Evolutionary conservation across 2,113 vertebrate genomes (phyloP).

Genomic region (Sitta europaea): DNA sequence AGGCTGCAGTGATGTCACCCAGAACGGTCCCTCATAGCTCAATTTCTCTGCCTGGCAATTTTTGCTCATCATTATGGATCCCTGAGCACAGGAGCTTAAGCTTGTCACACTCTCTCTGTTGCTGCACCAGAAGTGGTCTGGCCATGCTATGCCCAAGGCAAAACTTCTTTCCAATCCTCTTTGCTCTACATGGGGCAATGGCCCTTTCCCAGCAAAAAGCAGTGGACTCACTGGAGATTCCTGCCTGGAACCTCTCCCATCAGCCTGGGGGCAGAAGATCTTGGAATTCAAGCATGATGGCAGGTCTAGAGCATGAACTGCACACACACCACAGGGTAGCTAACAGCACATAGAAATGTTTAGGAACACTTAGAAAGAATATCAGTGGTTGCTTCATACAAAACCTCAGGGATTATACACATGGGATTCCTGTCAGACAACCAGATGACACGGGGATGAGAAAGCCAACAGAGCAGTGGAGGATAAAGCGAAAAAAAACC

Average conservation of each 20-base stretch:
- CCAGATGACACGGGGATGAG: not conserved
- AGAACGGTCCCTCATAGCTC: not conserved
- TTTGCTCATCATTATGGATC: not conserved
- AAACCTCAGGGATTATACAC: not conserved
- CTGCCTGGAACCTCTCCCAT: not conserved
- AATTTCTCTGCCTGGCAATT: not conserved
- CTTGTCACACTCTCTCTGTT: not conserved
- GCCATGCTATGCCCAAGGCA: not conserved
- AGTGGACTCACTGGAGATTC: not conserved
- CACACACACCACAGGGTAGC: not conserved
- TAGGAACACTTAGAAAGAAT: not conserved
- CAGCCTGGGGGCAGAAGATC: not conserved
- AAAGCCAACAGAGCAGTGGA: not conserved
- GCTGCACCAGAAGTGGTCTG: not conserved
- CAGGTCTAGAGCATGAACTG: not conserved
- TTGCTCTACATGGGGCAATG: not conserved
- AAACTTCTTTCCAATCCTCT: not conserved
- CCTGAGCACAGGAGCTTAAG: accelerated
- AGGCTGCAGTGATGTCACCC: not conserved
- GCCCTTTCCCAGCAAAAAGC: not conserved
- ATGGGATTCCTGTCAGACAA: not conserved
- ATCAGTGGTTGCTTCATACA: not conserved
- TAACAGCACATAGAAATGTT: not conserved
- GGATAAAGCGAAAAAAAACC: not conserved
- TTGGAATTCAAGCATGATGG: not conserved